Base-by-base conservation (phyloP, 1,140 invertebrate genomes). In the Chelonus insularis region DNA sequence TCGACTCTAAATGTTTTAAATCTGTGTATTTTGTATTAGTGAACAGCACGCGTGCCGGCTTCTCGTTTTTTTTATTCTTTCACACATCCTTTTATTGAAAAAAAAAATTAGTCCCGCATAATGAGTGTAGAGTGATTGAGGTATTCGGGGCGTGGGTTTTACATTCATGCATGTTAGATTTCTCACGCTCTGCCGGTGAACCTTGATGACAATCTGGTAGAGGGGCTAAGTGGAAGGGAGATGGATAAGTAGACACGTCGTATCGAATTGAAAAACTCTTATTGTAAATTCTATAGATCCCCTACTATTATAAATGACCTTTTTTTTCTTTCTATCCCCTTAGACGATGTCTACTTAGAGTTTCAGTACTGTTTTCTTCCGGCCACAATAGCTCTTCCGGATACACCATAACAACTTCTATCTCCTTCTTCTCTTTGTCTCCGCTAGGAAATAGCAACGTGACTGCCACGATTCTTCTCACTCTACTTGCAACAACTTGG, bases 101-200 rank as follows among this genome's bases (percentile, higher is more conserved):
- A 11, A 37, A 60, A 39, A 16, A 45, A 39, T 25, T 29, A 36
- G 20, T 16, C 20, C n/a, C 69, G 64, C 64, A 74, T 71, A 74
- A 74, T 74, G 71, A 71, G 66, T 71, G 71, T 70, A 70, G 71
- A 73, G 71, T 74, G 72, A 74, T 74, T 73, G 72, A 74, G 67
- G 70, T 70, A 72, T 74, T 74, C 63, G 73, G 69, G 66, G 66
- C 70, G 67, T 69, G 67, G 68, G 63, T 50, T 68, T 37, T 62
- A 59, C 64, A 47, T 67, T 66, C 67, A 64, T 63, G 64, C 70
- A 58, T 62, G 50, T 57, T 66, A 9, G 47, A 62, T 72, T 72
- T 74, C 72, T 74, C 72, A 74, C 72, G 72, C 70, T 74, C 67
- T 32, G 50, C 29, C 48, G 37, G 12, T 25, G 32, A n/a, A 14